Percentiles rank a stretch among this genome's conserved stretches.
Evolutionary conservation across 1,140 invertebrate species (phyloP).

Genomic region (Solenopsis invicta): DNA sequence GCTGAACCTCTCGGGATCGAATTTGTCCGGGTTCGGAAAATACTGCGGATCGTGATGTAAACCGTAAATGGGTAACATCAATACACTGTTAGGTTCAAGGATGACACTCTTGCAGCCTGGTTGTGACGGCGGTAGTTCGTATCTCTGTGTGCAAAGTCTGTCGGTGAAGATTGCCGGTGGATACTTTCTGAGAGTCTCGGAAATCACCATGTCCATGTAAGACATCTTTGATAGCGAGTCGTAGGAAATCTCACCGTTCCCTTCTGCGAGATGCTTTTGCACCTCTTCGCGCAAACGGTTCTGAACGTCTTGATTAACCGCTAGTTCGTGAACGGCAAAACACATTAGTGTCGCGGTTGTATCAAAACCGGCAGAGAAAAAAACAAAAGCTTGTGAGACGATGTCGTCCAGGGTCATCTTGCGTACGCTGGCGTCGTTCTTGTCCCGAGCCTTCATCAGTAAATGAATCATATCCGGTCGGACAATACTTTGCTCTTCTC

Average conservation of each 20-base stretch:
- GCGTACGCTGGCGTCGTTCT: background rate
- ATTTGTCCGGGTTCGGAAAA: slow-evolving; percentile 83
- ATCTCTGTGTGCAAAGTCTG: slow-evolving; percentile 84
- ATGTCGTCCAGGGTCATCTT: slow-evolving; percentile 87
- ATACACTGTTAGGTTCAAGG: slow-evolving; percentile 52
- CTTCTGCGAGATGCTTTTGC: slow-evolving; percentile 65
- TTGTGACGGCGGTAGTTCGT: slow-evolving; percentile 69
- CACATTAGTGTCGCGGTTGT: slow-evolving; percentile 88
- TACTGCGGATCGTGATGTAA: slow-evolving; percentile 80
- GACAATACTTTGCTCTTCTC: slow-evolving; percentile 35
- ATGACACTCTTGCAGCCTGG: slow-evolving; percentile 25
- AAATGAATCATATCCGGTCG: slow-evolving; percentile 71
- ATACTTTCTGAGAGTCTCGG: slow-evolving; percentile 88
- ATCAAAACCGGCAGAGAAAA: slow-evolving; percentile 90
- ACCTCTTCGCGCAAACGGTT: slow-evolving; percentile 87
- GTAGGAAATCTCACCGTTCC: slow-evolving; percentile 70
- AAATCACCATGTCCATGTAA: slow-evolving; percentile 83
- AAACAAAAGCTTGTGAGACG: slow-evolving; percentile 86
- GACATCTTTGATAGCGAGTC: slow-evolving; percentile 76
- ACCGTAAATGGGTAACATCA: slow-evolving; percentile 71
- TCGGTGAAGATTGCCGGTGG: slow-evolving; percentile 86
- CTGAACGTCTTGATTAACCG: slow-evolving; percentile 88
- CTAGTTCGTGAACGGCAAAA: slow-evolving; percentile 87
- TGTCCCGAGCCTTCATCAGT: slow-evolving; percentile 51
- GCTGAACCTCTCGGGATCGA: slow-evolving; percentile 85